Conservation (phyloP, 2,888 invertebrate genomes). For the Spatulosminthurus flaviceps region DNA sequence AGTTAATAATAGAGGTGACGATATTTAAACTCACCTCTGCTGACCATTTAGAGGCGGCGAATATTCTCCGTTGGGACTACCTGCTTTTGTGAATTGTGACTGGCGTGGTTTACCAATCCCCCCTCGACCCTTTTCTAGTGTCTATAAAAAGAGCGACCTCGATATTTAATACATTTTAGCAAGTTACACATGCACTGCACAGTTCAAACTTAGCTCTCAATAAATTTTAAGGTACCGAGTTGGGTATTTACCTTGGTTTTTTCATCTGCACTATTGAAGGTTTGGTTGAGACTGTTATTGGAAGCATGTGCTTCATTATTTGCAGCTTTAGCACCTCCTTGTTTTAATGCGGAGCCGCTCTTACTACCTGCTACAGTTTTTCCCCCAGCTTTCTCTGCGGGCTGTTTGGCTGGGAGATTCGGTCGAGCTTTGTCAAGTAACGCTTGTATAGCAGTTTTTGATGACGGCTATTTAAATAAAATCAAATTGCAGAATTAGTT, state of each 20-base stretch:
- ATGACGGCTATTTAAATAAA: slow-evolving; percentile 66
- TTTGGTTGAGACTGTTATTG: slow-evolving; percentile 37
- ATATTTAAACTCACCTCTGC: slow-evolving; percentile 20
- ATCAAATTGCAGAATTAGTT: no score
- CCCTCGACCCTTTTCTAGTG: slow-evolving; percentile 19
- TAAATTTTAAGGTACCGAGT: neutral
- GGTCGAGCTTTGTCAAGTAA: slow-evolving; percentile 86
- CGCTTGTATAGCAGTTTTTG: slow-evolving; percentile 73
- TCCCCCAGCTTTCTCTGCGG: slow-evolving; percentile 70
- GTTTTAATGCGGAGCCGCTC: slow-evolving; percentile 26
- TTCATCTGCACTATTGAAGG: slow-evolving; percentile 33
- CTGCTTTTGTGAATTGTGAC: slow-evolving; percentile 23
- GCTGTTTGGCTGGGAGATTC: slow-evolving; percentile 82
- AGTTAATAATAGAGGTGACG: neutral
- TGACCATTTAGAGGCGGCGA: slow-evolving; percentile 45
- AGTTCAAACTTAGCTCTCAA: neutral
- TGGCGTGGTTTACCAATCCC: slow-evolving; percentile 35
- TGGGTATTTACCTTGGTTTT: slow-evolving; percentile 30
- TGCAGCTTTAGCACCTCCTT: slow-evolving; percentile 27
- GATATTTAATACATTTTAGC: neutral
- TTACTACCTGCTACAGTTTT: slow-evolving; percentile 70
- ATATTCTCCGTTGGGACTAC: slow-evolving; percentile 40
- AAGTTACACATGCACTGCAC: no score
- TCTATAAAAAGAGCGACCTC: slow-evolving; percentile 27
- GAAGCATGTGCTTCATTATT: slow-evolving; percentile 30